Evolutionary conservation across 1,140 invertebrate species (phyloP).

Genomic region (Venturia canescens): DNA sequence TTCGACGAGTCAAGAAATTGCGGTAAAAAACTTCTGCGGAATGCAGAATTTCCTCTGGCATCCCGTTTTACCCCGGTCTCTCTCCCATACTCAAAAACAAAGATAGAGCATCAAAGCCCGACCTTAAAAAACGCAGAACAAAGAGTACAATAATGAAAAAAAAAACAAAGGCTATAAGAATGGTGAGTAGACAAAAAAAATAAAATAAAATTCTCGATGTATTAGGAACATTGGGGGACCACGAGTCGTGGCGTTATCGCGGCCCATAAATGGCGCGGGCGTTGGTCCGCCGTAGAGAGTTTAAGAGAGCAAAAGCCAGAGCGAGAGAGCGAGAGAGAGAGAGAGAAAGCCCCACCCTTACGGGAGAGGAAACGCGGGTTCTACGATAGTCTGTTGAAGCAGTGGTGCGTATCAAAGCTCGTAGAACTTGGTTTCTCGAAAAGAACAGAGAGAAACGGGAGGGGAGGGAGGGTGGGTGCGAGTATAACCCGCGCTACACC

Average conservation of each 20-base stretch:
- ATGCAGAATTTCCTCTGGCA: too few relatives aligned
- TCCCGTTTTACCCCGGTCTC: too few relatives aligned
- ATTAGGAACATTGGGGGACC: conserved; percentile 37
- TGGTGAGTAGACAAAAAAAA: not conserved
- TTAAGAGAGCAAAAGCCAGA: not conserved
- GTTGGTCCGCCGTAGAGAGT: conserved; percentile 63
- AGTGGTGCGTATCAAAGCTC: conserved; percentile 31
- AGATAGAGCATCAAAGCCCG: too few relatives aligned
- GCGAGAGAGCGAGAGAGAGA: not conserved
- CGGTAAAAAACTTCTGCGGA: too few relatives aligned
- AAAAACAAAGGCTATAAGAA: not conserved
- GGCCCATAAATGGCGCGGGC: conserved; percentile 76
- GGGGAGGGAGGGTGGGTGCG: too few relatives aligned
- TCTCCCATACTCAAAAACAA: too few relatives aligned
- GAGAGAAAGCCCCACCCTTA: conserved; percentile 49
- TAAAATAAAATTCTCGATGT: not conserved
- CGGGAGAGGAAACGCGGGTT: conserved; percentile 52
- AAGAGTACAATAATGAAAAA: not conserved
- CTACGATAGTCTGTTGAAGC: conserved; percentile 24
- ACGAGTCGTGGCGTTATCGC: conserved; percentile 59
- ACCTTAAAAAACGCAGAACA: too few relatives aligned
- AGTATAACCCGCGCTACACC: conserved; percentile 37
- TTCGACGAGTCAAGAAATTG: too few relatives aligned
- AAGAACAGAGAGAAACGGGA: not conserved
- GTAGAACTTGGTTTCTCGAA: not conserved